These are phyloP conservation scores for Helarctos malayanus DNA, from an alignment of 2,797 vertebrate genomes.

Conservation along the genomic window DNA sequence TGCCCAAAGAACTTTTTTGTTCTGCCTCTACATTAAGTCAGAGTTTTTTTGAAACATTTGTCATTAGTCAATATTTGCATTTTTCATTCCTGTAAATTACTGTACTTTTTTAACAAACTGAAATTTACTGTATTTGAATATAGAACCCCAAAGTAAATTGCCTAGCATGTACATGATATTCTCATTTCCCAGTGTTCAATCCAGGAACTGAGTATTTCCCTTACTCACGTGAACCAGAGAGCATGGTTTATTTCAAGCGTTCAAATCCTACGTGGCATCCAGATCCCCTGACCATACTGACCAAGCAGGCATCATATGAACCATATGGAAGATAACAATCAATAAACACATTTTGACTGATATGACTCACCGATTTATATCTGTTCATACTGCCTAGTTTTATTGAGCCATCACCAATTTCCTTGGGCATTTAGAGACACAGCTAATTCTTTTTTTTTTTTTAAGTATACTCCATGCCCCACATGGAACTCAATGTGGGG, in stretches of 20 bases:
- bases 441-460: background rate
- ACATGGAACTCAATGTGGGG: background rate
- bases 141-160: background rate
- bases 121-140: background rate
- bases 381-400: background rate
- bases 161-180: background rate
- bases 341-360: background rate
- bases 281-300: background rate
- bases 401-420: background rate
- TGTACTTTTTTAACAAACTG: background rate
- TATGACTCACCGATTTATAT: background rate
- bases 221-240: background rate
- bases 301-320: background rate
- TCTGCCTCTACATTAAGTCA: background rate
- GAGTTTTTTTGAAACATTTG: constrained; percentile 32
- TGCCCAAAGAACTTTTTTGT: background rate
- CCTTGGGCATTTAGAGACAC: background rate
- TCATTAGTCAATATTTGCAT: background rate
- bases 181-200: background rate
- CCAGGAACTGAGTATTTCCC: background rate
- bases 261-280: background rate
- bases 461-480: background rate
- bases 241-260: background rate
- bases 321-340: background rate
- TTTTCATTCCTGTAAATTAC: background rate